phyloP scores from a whole-genome alignment of 2,113 vertebrate species.

The Vimba vimba region DNA sequence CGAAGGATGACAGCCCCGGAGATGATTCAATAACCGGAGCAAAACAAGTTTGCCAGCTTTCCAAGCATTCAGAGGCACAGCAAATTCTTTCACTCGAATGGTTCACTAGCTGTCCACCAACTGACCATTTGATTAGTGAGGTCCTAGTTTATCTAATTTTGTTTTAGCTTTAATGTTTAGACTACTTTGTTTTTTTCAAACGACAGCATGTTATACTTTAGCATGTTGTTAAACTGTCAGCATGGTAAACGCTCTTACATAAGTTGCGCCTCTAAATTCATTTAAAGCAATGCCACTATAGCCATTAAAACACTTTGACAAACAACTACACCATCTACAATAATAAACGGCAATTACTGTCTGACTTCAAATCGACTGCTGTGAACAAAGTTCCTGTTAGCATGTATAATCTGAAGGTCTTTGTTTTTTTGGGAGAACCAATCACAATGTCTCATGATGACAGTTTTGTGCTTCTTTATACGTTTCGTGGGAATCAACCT shows the following conservation, averaged over 20 bases:
- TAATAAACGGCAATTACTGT: neutral
- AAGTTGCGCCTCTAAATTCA: neutral
- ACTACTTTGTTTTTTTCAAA: neutral
- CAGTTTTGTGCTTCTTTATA: neutral
- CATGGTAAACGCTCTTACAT: neutral
- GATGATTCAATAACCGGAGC: neutral
- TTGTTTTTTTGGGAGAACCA: neutral
- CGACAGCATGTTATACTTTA: neutral
- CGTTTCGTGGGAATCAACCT: neutral
- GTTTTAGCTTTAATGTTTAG: neutral
- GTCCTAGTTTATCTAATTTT: neutral
- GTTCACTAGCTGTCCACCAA: neutral
- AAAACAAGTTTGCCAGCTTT: conserved; percentile 4
- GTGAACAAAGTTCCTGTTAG: neutral
- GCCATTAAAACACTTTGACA: neutral
- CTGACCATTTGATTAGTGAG: neutral
- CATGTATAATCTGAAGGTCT: neutral
- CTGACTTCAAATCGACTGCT: neutral
- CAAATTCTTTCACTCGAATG: neutral
- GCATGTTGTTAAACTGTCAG: conserved; percentile 1
- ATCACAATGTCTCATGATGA: neutral
- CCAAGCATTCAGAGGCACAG: neutral
- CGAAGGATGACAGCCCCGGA: neutral
- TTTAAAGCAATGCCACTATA: neutral
- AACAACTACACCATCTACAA: neutral